Conservation (phyloP, 2,888 invertebrate genomes). For the Drosophila kambysellisi region DNA sequence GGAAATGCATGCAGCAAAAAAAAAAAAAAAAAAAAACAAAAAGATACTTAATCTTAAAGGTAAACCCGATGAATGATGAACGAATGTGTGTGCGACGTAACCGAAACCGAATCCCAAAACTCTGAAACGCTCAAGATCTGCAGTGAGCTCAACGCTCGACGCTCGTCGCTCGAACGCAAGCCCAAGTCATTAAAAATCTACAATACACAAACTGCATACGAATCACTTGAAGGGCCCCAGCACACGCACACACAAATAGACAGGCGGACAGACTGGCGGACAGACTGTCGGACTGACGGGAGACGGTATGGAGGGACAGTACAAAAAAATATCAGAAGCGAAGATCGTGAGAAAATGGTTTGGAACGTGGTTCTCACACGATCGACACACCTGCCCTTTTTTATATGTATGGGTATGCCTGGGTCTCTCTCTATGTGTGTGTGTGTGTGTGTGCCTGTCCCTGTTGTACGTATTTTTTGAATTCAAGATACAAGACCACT, state of each 20-base stretch:
- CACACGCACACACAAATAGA: conserved; percentile 48
- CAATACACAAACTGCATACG: conserved; percentile 80
- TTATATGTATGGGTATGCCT: conserved; percentile 58
- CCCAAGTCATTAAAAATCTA: conserved; percentile 79
- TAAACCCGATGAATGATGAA: conserved; percentile 77
- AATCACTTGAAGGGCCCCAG: conserved; percentile 71
- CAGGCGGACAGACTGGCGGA: conserved; percentile 13
- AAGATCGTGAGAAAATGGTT: conserved; percentile 86
- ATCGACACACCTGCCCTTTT: conserved; percentile 86
- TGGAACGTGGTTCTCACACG: conserved; percentile 86
- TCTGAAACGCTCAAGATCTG: conserved; percentile 45
- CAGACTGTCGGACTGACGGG: conserved; percentile 17
- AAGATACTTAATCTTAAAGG: conserved; percentile 80
- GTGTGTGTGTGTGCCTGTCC: conserved; percentile 46
- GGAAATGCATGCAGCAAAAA: conserved; percentile 68
- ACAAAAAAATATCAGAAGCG: conserved; percentile 82
- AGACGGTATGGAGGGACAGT: conserved; percentile 26
- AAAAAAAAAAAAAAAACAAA: no score
- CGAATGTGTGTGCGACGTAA: conserved; percentile 71
- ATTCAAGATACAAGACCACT: conserved; percentile 84
- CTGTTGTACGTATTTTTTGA: conserved; percentile 67
- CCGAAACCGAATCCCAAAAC: conserved; percentile 66
- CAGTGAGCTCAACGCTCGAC: conserved; percentile 32
- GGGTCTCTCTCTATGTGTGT: conserved; percentile 10
- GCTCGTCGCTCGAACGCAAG: conserved; percentile 66